Evolutionary conservation across 1,140 invertebrate species (phyloP).

Genomic region (Mercenaria mercenaria): DNA sequence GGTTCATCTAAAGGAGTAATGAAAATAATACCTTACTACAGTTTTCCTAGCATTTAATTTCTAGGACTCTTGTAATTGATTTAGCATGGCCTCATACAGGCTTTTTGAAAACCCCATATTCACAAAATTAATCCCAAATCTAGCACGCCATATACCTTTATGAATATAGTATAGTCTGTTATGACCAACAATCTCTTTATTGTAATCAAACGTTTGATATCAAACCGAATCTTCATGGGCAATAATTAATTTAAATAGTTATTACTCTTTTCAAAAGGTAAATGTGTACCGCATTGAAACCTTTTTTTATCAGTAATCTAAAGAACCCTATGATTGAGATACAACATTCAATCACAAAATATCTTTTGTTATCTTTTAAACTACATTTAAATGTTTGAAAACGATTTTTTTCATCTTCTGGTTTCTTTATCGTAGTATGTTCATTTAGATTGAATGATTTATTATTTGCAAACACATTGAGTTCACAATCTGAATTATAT

Average conservation of each 20-base stretch:
- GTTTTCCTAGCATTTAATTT: no score
- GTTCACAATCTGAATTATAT: no score
- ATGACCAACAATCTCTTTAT: neutral
- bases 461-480: neutral
- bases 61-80: no score
- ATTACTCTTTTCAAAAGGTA: neutral
- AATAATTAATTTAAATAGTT: conserved; percentile 3
- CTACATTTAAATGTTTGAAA: neutral
- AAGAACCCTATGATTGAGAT: neutral
- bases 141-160: neutral
- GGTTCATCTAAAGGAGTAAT: no score
- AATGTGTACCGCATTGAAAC: neutral
- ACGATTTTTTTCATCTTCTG: neutral
- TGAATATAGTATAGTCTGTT: neutral
- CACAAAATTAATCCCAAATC: neutral
- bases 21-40: no score
- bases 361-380: neutral
- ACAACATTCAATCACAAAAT: neutral
- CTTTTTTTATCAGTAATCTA: neutral
- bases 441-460: neutral
- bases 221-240: neutral
- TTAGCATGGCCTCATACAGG: no score
- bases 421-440: neutral
- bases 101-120: neutral
- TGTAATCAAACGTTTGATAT: neutral